A percentile compares a stretch with the other conserved stretches of the same genome.
Evolutionary conservation across 1,140 invertebrate genomes (phyloP).

Genomic region (Euwallacea fornicatus): DNA sequence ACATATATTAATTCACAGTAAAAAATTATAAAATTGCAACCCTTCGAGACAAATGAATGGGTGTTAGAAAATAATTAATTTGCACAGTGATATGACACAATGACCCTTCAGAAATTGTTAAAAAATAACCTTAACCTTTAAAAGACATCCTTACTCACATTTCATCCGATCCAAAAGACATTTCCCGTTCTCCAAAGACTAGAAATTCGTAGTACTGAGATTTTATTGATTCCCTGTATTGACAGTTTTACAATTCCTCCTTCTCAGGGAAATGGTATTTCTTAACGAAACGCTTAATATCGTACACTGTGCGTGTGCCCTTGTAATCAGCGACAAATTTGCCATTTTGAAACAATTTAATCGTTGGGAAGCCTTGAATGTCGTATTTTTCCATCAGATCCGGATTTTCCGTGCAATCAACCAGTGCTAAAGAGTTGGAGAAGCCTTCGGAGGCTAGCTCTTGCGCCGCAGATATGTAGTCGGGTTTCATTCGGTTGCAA

Average conservation of each 20-base stretch:
- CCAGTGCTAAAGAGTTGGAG: slow-evolving; percentile 57
- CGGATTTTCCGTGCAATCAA: slow-evolving; percentile 68
- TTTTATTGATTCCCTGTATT: not conserved
- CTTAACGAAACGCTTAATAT: slow-evolving; percentile 59
- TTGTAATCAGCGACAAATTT: slow-evolving; percentile 60
- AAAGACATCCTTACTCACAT: too few species aligned
- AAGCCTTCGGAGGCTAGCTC: slow-evolving; percentile 58
- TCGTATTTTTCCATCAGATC: slow-evolving; percentile 61
- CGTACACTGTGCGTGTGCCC: slow-evolving; percentile 62
- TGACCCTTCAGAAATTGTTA: too few species aligned
- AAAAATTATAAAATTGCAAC: not conserved
- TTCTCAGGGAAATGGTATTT: not conserved
- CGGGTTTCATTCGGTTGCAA: slow-evolving; percentile 74
- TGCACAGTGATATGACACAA: too few species aligned
- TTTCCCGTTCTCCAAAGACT: too few species aligned
- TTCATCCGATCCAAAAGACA: too few species aligned
- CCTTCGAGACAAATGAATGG: not conserved
- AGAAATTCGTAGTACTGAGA: too few species aligned
- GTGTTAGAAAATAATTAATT: too few species aligned
- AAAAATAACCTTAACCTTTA: too few species aligned
- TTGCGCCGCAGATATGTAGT: slow-evolving; percentile 65
- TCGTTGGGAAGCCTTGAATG: slow-evolving; percentile 71
- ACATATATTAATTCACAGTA: not conserved
- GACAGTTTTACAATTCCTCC: slow-evolving; percentile 12
- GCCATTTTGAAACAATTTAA: slow-evolving; percentile 72